Percentiles rank a stretch among this genome's conserved stretches.
Evolutionary conservation across 2,113 vertebrate species (phyloP).

Genomic region (Forbesichthys papilliferus): DNA sequence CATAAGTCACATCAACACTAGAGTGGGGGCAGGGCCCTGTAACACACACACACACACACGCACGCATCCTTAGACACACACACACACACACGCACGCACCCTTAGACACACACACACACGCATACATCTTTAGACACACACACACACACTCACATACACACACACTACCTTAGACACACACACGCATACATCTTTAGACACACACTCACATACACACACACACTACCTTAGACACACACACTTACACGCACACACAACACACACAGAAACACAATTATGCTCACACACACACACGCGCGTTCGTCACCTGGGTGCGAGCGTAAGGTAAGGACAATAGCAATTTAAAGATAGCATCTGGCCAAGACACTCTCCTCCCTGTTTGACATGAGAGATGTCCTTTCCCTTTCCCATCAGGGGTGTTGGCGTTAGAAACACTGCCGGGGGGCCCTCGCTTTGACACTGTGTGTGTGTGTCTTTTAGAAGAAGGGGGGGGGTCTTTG

Average conservation of each 20-base stretch:
- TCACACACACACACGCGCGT: background rate
- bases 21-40: no score
- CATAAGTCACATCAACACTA: background rate
- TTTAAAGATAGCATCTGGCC: constrained; percentile 64
- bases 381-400: constrained; percentile 52
- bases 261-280: constrained; percentile 1
- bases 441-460: constrained; percentile 17
- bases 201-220: no score
- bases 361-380: constrained; percentile 27
- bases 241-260: background rate
- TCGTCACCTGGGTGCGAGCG: background rate
- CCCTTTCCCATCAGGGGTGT: constrained; percentile 28
- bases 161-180: no score
- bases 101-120: no score
- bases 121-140: no score
- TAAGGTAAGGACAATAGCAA: constrained; percentile 54
- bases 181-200: no score
- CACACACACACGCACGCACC: background rate
- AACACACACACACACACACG: background rate
- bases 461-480: background rate
- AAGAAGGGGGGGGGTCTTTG: constrained; percentile 13
- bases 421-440: constrained; percentile 4
- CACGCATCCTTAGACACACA: no score
- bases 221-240: no score
- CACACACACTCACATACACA: no score